phyloP scores from a whole-genome alignment of 2,888 invertebrate genomes.

The Tuberolachnus salignus region DNA sequence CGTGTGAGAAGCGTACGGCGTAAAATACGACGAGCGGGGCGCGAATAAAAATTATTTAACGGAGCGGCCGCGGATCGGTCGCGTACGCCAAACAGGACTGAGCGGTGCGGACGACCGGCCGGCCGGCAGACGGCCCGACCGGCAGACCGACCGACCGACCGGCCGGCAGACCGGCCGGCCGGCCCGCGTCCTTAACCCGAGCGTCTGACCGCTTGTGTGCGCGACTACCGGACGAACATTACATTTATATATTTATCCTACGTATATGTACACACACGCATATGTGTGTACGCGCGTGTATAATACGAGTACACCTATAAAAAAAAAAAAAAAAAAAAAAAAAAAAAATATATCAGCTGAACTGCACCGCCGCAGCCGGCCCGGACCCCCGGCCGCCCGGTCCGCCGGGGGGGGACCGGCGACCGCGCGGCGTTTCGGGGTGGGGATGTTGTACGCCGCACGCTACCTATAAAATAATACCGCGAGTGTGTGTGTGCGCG shows the following conservation, averaged over 20 bases:
- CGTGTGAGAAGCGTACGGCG: too few species aligned
- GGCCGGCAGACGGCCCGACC: neutral
- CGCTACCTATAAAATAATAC: neutral
- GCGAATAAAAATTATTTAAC: too few species aligned
- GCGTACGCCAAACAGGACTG: constrained; percentile 10
- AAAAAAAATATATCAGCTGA: too few species aligned
- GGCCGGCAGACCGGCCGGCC: neutral
- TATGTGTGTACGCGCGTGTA: too few species aligned
- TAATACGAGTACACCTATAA: neutral
- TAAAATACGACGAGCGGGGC: neutral
- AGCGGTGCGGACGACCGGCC: neutral
- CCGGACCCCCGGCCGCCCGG: neutral
- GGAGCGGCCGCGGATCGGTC: neutral
- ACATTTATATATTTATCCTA: neutral
- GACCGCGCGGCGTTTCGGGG: constrained; percentile 5
- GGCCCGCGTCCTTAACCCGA: constrained; percentile 28
- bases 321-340: too few species aligned
- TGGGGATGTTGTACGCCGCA: neutral
- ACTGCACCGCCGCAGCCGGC: neutral
- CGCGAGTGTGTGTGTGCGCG: neutral
- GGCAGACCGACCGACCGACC: neutral
- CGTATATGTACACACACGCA: neutral
- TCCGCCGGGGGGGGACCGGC: neutral
- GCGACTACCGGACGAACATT: neutral
- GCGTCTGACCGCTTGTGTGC: constrained; percentile 13